Evolutionary conservation across 1,140 invertebrate genomes (phyloP), one percentile per base, ranked within the genome.

Genomic region (Trichonephila clavata): DNA sequence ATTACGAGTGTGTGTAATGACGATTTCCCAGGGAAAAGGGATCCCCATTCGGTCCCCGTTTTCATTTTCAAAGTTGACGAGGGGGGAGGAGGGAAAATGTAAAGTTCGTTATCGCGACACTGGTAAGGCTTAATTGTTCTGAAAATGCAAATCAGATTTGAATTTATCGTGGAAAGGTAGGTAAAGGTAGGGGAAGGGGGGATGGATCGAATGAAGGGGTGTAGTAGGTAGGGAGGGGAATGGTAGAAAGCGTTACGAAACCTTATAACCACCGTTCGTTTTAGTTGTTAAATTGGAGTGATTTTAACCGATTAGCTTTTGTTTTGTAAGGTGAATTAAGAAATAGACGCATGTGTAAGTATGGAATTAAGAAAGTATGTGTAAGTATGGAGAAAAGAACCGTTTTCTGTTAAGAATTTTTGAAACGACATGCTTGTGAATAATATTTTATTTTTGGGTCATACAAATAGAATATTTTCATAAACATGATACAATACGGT

Each of bases 101-200:
- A 50, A 39, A 60, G 32, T 88, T 88, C 88, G 68, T 90, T 90
- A 90, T 80, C 88, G 88, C 43, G 18, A 50, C 50, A 80, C 27
- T 80, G 88, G 63, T 50, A 18, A 20, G 39, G n/a, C 63, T 90
- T 59, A 90, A 90, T 90, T 90, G 88, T 90, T 90, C 68, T 20
- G 68, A 80, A 90, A 90, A 90, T 90, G 88, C 88, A 90, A 90
- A 90, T 90, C 88, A 90, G 88, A 90, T 90, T 59, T 59, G 14
- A 60, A 90, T n/a, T 77, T 90, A 90, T 80, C 68, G 65, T 50
- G 21, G 43, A 59, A 83, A 83, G 81, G 81, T 50, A 50, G 50
- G 50, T 10, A 50, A 50, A 39, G 80, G 57, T 8, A 27, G 24
- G 8, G 77, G 39, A 27, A 81, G 32, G 80, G 81, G 27, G 50